A percentile compares a stretch with the other conserved stretches of the same genome.
Evolutionary conservation across 2,888 invertebrate genomes (phyloP).

Genomic region (Argyresthia albistria): DNA sequence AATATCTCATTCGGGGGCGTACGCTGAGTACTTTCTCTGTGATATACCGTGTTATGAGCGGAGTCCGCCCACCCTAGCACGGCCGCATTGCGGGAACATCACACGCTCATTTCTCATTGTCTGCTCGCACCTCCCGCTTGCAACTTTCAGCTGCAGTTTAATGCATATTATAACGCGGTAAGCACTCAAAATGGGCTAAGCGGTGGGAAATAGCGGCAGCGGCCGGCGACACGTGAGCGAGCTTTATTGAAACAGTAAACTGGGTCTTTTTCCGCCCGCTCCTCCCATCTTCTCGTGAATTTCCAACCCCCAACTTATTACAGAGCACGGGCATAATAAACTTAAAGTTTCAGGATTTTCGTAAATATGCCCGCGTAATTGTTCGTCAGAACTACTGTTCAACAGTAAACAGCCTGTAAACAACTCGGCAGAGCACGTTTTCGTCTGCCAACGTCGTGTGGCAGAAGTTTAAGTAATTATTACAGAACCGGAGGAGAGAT

Average conservation of each 20-base stretch:
- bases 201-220: slow-evolving; percentile 48
- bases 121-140: slow-evolving; percentile 38
- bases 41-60: not conserved
- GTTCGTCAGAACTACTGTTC: slow-evolving; percentile 27
- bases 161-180: slow-evolving; percentile 68
- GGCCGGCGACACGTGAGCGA: slow-evolving; percentile 38
- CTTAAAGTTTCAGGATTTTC: slow-evolving; percentile 45
- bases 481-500: slow-evolving; percentile 44
- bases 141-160: slow-evolving; percentile 61
- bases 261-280: slow-evolving; percentile 63
- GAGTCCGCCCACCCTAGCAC: not conserved
- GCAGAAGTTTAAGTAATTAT: slow-evolving; percentile 58
- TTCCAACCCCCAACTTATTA: slow-evolving; percentile 50
- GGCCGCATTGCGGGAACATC: slow-evolving; percentile 62
- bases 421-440: slow-evolving; percentile 1
- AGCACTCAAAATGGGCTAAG: slow-evolving; percentile 57
- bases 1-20: not conserved
- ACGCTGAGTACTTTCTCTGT: not conserved
- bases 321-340: slow-evolving; percentile 34
- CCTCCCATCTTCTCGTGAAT: slow-evolving; percentile 54
- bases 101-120: slow-evolving; percentile 66
- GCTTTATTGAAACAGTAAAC: slow-evolving; percentile 67
- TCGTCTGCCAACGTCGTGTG: slow-evolving; percentile 30
- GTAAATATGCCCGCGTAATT: slow-evolving; percentile 33
- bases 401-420: slow-evolving; percentile 1